Evolutionary conservation across 2,888 invertebrate genomes (phyloP), one percentile per base, ranked within the genome.

Genomic region (Vandiemenella viatica): DNA sequence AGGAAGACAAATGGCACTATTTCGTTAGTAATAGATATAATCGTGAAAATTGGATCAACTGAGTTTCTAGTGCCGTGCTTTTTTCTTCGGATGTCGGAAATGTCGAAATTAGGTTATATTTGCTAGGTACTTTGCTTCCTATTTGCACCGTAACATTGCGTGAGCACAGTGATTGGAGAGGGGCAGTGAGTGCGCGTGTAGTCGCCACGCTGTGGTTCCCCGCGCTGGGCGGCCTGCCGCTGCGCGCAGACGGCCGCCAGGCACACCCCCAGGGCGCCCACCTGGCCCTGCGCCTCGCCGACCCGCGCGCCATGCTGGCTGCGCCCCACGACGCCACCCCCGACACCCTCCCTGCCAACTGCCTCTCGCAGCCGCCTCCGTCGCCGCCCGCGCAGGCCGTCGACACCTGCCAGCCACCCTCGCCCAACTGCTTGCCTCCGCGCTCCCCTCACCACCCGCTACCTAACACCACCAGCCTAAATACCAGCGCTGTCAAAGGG

Each of bases 181-280:
- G n/a, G n/a, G n/a, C n/a, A n/a, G n/a, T n/a, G n/a, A n/a, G 22
- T 22, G 16, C 17, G 21, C 13, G 13, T n/a, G 32, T 32, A 19
- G 46, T 46, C 47, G 48, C 48, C 58, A 59, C 49, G 52, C 56
- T 60, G 59, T 60, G 60, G 60, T 60, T 60, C 57, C 58, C 58
- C 53, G 60, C 58, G 20, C 58, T 58, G 37, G 59, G 60, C 46
- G 58, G 55, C 37, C 56, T 59, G 55, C 59, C 60, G 55, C 57
- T 60, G 51, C 52, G 59, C 54, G 43, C 52, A 46, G 52, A 53
- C 26, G 37, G 21, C 46, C 43, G 18, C 42, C 52, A 21, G n/a
- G n/a, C n/a, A n/a, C 21, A 32, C 15, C 44, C 20, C n/a, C 23
- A 44, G 26, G 32, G 44, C 44, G 44, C 32, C 13, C 26, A 23